These are phyloP conservation scores for Oryzias sinensis DNA, from an alignment of 2,797 vertebrate genomes.

Conservation along the genomic window DNA sequence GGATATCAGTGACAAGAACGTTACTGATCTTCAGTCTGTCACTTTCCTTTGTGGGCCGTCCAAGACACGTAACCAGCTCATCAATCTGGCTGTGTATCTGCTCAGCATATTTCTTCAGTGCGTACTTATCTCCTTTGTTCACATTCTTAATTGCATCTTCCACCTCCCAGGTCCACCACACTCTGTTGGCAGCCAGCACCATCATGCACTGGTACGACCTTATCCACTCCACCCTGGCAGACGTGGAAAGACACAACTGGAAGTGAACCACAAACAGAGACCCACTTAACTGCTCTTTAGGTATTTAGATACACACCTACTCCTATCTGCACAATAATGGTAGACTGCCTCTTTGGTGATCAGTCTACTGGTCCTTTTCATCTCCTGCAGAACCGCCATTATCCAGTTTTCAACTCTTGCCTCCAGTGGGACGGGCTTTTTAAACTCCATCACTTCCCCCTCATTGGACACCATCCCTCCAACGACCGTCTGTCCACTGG, in stretches of 20 bases:
- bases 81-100: constrained; percentile 92
- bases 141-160: constrained; percentile 89
- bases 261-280: background rate
- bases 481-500: constrained; percentile 77
- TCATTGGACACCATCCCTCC: constrained; percentile 93
- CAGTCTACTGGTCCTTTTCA: constrained; percentile 89
- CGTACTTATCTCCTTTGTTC: constrained; percentile 85
- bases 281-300: background rate
- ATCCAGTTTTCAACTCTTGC: constrained; percentile 97
- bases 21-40: constrained; percentile 93
- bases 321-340: constrained; percentile 84
- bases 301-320: constrained; percentile 78
- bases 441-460: constrained; percentile 89
- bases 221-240: constrained; percentile 93
- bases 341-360: constrained; percentile 96
- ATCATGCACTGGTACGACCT: constrained; percentile 94
- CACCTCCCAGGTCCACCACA: constrained; percentile 99
- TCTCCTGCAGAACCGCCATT: constrained; percentile 86
- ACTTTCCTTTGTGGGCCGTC: constrained; percentile 82
- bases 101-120: constrained; percentile 85
- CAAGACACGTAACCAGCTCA: constrained; percentile 87
- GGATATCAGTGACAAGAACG: constrained; percentile 94
- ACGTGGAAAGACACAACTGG: constrained; percentile 5
- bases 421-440: constrained; percentile 76
- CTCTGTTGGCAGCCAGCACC: constrained; percentile 91